These are phyloP conservation scores for Rhorus exstirpatorius DNA, from an alignment of 2,888 invertebrate genomes.

Conservation along the genomic window DNA sequence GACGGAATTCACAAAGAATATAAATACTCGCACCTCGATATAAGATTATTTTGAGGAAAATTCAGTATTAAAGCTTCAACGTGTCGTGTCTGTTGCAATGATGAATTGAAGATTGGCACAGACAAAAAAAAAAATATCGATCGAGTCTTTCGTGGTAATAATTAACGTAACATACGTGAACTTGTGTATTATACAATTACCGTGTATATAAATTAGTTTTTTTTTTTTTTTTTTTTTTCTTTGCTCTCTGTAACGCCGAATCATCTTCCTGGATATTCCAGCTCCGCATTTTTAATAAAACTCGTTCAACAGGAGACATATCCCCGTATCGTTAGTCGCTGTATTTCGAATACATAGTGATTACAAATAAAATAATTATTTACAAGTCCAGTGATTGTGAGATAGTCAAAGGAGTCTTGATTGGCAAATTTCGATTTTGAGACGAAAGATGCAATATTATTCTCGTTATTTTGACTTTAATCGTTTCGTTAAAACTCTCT, in stretches of 20 bases:
- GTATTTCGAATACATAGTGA: constrained; percentile 68
- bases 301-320: constrained; percentile 8
- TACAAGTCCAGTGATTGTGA: constrained; percentile 66
- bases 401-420: constrained; percentile 65
- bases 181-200: constrained; percentile 29
- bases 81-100: not conserved
- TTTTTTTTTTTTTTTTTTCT: constrained; percentile 10
- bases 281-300: constrained; percentile 19
- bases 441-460: constrained; percentile 36
- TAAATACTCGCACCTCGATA: constrained; percentile 22
- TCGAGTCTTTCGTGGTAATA: constrained; percentile 12
- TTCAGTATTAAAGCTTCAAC: constrained; percentile 47
- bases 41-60: constrained; percentile 18
- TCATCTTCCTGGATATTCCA: constrained; percentile 38
- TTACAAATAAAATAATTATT: constrained; percentile 65
- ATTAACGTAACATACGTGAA: constrained; percentile 5
- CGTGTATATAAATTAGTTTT: constrained; percentile 24
- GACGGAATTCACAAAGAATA: not conserved
- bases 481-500: constrained; percentile 18
- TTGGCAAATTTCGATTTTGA: constrained; percentile 17
- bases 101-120: no score
- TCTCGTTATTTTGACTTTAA: not conserved
- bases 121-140: constrained; percentile 29
- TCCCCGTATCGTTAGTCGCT: constrained; percentile 53
- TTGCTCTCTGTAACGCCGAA: constrained; percentile 1